phyloP scores from a whole-genome alignment of 1,140 invertebrate genomes.

The Eueides isabella region DNA sequence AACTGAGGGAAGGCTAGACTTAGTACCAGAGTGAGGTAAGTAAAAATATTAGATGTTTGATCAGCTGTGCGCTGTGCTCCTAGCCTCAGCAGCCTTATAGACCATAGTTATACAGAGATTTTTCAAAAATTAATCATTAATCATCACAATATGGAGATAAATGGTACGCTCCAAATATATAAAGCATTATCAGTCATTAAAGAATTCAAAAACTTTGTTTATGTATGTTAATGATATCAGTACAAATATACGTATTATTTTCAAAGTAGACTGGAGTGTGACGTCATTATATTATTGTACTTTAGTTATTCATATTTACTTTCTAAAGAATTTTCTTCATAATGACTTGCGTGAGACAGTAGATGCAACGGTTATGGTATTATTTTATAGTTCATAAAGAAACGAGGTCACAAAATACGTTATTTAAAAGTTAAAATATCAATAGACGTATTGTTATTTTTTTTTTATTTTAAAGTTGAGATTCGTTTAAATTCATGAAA shows the following conservation, averaged over 20 bases:
- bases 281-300: background rate
- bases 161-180: too few relatives aligned
- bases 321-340: background rate
- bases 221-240: too few relatives aligned
- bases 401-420: background rate
- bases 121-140: too few relatives aligned
- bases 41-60: too few relatives aligned
- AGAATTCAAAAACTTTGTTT: too few relatives aligned
- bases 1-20: too few relatives aligned
- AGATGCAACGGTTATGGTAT: background rate
- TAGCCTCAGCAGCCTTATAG: too few relatives aligned
- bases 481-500: background rate
- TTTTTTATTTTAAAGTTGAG: background rate
- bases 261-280: background rate
- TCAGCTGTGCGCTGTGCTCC: too few relatives aligned
- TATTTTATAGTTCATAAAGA: background rate
- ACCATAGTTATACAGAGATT: too few relatives aligned
- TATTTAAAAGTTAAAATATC: background rate
- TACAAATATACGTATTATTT: background rate
- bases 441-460: background rate
- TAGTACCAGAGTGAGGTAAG: too few relatives aligned
- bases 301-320: background rate
- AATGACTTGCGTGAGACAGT: background rate
- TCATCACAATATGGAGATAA: too few relatives aligned
- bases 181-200: too few relatives aligned